These are phyloP conservation scores for Spatulosminthurus flaviceps DNA, from an alignment of 2,888 invertebrate genomes.

Conservation along the genomic window DNA sequence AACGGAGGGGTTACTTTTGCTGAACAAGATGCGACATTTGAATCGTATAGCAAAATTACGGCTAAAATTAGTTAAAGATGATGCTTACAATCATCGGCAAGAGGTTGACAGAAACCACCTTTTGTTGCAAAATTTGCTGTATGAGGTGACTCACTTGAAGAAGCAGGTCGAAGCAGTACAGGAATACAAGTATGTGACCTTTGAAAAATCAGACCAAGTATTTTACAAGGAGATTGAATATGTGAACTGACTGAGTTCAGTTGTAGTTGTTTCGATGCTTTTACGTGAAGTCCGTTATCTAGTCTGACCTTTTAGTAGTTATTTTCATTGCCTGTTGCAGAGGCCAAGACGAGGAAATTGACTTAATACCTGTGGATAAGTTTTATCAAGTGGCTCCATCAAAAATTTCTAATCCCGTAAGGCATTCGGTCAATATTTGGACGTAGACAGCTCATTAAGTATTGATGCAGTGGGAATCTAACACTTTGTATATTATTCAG, in stretches of 20 bases:
- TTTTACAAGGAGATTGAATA: too few species aligned
- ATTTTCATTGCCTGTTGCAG: slow-evolving; percentile 66
- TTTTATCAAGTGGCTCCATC: slow-evolving; percentile 83
- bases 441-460: too few species aligned
- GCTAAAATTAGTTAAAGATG: slow-evolving; percentile 58
- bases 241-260: too few species aligned
- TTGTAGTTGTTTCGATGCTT: too few species aligned
- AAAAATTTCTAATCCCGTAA: slow-evolving; percentile 75
- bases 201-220: too few species aligned
- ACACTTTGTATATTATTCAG: too few species aligned
- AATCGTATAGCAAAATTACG: slow-evolving; percentile 59
- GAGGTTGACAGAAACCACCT: slow-evolving; percentile 89
- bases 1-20: slow-evolving; percentile 51
- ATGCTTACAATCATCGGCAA: slow-evolving; percentile 66
- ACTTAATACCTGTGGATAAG: slow-evolving; percentile 83
- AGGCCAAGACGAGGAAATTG: slow-evolving; percentile 93
- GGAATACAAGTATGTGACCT: slow-evolving; percentile 81
- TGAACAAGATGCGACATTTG: slow-evolving; percentile 52
- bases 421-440: slow-evolving; percentile 63
- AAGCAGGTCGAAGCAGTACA: slow-evolving; percentile 95
- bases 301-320: background rate
- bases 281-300: too few species aligned
- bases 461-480: too few species aligned
- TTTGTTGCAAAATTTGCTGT: slow-evolving; percentile 89
- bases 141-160: slow-evolving; percentile 91